Evolutionary conservation across 2,888 invertebrate species (phyloP).

Genomic region (Caenorhabditis panamensis): DNA sequence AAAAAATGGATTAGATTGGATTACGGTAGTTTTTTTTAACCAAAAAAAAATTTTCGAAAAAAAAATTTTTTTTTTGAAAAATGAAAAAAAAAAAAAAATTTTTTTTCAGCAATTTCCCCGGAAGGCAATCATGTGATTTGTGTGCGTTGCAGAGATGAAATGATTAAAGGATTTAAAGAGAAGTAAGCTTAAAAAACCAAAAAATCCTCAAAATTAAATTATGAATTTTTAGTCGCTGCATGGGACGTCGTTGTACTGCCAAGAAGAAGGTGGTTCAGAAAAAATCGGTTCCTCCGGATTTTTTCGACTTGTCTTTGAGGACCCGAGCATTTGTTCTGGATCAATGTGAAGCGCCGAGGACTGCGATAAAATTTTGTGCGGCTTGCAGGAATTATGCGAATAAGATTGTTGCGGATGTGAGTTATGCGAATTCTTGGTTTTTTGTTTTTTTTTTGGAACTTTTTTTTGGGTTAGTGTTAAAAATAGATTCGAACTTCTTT

Average conservation of each 20-base stretch:
- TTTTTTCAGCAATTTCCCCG: no score
- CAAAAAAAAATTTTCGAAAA: neutral
- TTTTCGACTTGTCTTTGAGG: constrained; percentile 24
- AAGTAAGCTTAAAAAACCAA: no score
- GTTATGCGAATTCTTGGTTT: no score
- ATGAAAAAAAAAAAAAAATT: neutral
- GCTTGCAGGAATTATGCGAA: constrained; percentile 38
- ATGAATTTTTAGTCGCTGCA: constrained; percentile 47
- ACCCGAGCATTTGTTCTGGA: constrained; percentile 54
- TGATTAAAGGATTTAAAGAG: no score
- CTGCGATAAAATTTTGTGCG: constrained; percentile 48
- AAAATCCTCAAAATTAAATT: neutral
- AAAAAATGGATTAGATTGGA: neutral
- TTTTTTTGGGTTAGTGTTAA: neutral
- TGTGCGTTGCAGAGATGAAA: no score
- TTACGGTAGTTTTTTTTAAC: neutral
- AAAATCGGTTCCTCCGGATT: constrained; percentile 39
- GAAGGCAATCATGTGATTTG: no score
- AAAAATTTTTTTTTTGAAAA: neutral
- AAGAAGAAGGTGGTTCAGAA: constrained; percentile 34
- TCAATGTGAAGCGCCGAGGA: constrained; percentile 36
- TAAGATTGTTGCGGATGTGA: constrained; percentile 35
- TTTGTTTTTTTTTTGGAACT: no score
- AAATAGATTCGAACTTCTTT: no score
- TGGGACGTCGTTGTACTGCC: constrained; percentile 37